phyloP scores from a whole-genome alignment of 1,140 invertebrate genomes.

The Lerema accius region DNA sequence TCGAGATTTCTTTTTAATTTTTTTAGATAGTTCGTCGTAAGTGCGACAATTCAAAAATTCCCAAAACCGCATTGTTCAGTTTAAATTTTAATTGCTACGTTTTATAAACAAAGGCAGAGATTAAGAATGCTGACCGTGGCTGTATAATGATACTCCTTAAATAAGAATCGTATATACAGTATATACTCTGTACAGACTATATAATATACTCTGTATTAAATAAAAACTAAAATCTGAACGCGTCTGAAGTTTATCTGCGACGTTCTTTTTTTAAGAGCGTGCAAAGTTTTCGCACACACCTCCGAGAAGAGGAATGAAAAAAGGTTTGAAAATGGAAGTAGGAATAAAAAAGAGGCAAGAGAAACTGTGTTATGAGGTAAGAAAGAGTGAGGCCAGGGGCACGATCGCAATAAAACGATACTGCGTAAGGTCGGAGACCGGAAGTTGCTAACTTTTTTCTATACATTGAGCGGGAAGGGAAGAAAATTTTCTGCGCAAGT shows the following conservation, averaged over 20 bases:
- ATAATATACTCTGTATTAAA: conserved; percentile 3
- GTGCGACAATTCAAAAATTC: conserved; percentile 20
- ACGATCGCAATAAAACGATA: conserved; percentile 77
- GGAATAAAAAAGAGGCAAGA: conserved; percentile 48
- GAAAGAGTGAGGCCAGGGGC: conserved; percentile 70
- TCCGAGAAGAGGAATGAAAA: conserved; percentile 46
- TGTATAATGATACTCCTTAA: conserved; percentile 6
- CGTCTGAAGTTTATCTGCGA: background rate
- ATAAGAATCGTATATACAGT: background rate
- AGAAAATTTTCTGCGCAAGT: conserved; percentile 43
- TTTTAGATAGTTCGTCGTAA: conserved; percentile 21
- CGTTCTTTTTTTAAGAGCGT: conserved; percentile 37
- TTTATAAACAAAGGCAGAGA: conserved; percentile 21
- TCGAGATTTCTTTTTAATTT: conserved; percentile 16
- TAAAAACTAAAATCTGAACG: background rate
- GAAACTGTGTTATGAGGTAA: conserved; percentile 81
- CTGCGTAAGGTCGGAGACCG: conserved; percentile 65
- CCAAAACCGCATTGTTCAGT: conserved; percentile 19
- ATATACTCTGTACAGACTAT: too few species aligned
- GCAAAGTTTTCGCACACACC: conserved; percentile 53
- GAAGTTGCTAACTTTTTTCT: conserved; percentile 52
- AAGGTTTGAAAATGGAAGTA: conserved; percentile 50
- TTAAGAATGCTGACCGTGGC: conserved; percentile 18
- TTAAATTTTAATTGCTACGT: conserved; percentile 28
- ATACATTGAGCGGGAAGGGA: conserved; percentile 39